Percentiles rank a stretch among this genome's conserved stretches.
Evolutionary conservation across 2,888 invertebrate genomes (phyloP).

Genomic region (Hemithea aestivaria): DNA sequence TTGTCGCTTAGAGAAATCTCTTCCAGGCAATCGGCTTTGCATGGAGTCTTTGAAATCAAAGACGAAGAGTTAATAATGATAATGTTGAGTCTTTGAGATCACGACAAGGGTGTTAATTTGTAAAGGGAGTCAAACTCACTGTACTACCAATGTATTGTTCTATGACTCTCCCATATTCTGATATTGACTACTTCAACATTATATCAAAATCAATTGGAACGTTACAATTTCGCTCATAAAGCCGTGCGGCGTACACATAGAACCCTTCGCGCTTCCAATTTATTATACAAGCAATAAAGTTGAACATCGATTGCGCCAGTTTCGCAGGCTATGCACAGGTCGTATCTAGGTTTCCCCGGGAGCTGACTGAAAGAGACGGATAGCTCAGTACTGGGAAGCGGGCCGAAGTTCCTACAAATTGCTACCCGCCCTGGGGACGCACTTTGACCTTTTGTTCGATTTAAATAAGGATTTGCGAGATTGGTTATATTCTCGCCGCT

Average conservation of each 20-base stretch:
- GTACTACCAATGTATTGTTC: too few relatives aligned
- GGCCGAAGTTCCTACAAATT: constrained; percentile 39
- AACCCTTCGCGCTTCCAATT: constrained; percentile 17
- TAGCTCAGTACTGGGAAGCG: constrained; percentile 35
- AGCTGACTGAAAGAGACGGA: constrained; percentile 55
- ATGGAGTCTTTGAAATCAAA: too few relatives aligned
- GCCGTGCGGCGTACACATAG: not conserved
- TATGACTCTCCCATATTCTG: too few relatives aligned
- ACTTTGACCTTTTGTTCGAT: constrained; percentile 46
- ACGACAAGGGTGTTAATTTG: too few relatives aligned
- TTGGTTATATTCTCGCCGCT: constrained; percentile 13
- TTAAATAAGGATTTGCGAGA: constrained; percentile 28
- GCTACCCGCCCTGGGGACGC: constrained; percentile 34
- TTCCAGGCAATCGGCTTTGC: too few relatives aligned
- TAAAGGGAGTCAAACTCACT: too few relatives aligned
- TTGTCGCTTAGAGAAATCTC: too few relatives aligned
- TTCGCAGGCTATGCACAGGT: constrained; percentile 33
- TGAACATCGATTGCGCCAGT: constrained; percentile 36
- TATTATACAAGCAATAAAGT: constrained; percentile 41
- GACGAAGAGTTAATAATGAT: too few relatives aligned
- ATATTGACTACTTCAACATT: too few relatives aligned
- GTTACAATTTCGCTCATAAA: too few relatives aligned
- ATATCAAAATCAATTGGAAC: too few relatives aligned
- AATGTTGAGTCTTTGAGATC: too few relatives aligned
- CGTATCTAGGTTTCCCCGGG: constrained; percentile 65